Conservation (phyloP, 2,113 vertebrate species). For the Agapornis roseicollis region DNA sequence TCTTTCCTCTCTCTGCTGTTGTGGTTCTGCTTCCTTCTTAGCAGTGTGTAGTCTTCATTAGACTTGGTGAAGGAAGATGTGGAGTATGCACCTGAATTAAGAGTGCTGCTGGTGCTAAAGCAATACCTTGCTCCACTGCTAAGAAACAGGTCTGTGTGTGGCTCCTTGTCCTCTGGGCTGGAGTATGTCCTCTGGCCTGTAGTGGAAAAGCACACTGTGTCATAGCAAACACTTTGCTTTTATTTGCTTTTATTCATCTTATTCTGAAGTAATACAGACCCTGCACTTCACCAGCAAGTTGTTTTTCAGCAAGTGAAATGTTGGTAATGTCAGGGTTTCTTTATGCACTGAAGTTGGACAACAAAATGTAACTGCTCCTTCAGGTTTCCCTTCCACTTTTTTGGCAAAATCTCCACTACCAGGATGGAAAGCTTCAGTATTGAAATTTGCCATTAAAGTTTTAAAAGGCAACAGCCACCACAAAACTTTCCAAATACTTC, state of each 20-base stretch:
- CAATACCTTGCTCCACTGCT: background rate
- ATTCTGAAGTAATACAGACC: background rate
- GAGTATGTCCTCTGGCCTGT: background rate
- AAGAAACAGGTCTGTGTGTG: background rate
- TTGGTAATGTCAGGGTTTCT: background rate
- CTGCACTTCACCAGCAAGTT: background rate
- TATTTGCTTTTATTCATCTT: background rate
- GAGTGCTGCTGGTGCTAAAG: background rate
- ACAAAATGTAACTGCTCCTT: background rate
- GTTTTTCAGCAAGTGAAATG: background rate
- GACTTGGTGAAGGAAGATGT: background rate
- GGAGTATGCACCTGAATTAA: background rate
- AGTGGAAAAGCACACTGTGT: background rate
- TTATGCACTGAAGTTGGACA: background rate
- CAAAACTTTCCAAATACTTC: background rate
- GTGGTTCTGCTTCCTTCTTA: background rate
- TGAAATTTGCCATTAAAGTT: slow-evolving; percentile 1
- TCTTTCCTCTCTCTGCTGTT: background rate
- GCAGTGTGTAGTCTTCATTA: background rate
- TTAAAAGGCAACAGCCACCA: background rate
- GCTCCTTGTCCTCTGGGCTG: background rate
- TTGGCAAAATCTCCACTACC: background rate
- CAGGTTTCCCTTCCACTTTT: background rate
- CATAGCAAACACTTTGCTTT: background rate
- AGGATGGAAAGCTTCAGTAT: background rate